phyloP scores from a whole-genome alignment of 2,888 invertebrate genomes.

The Scaptomyza caliginosa region DNA sequence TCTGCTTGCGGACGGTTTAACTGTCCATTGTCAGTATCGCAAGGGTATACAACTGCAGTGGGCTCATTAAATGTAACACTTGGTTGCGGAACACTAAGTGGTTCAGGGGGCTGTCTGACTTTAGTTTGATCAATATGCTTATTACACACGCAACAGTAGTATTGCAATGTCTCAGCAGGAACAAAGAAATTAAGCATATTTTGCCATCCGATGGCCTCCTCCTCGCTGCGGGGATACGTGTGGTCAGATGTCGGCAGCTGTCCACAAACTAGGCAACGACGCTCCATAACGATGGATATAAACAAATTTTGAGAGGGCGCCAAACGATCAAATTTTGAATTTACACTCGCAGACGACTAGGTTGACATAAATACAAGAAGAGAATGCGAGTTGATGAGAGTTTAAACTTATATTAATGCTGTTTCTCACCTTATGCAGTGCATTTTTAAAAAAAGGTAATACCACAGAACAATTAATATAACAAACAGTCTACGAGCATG shows the following conservation, averaged over 20 bases:
- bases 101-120: neutral
- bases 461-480: no score
- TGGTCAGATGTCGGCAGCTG: constrained; percentile 29
- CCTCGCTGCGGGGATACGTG: constrained; percentile 37
- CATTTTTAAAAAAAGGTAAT: no score
- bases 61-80: constrained; percentile 9
- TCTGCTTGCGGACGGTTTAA: neutral
- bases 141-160: constrained; percentile 49
- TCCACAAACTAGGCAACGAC: constrained; percentile 64
- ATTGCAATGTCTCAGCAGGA: constrained; percentile 24
- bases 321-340: constrained; percentile 45
- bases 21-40: neutral
- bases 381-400: neutral
- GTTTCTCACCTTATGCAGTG: no score
- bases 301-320: constrained; percentile 19
- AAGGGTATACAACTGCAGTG: constrained; percentile 6
- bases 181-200: constrained; percentile 27
- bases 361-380: neutral
- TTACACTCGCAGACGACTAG: constrained; percentile 13
- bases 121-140: constrained; percentile 32
- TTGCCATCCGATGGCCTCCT: constrained; percentile 57
- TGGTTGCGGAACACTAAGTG: neutral
- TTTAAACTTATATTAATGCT: neutral
- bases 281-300: constrained; percentile 47
- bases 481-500: neutral